phyloP scores from a whole-genome alignment of 2,797 vertebrate genomes.

The Chlorospingus flavigularis region DNA sequence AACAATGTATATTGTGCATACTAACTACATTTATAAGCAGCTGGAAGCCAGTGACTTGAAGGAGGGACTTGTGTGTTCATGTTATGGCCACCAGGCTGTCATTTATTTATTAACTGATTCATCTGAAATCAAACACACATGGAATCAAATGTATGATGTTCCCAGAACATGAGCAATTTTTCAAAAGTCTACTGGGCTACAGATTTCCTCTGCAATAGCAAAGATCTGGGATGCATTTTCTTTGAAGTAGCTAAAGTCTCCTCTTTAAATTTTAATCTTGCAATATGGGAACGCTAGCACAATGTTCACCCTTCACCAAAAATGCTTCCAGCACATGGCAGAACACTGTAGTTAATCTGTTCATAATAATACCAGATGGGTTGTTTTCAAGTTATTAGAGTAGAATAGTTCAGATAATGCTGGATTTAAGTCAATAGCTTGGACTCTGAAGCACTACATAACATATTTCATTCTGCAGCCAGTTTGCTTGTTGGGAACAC shows the following conservation, averaged over 20 bases:
- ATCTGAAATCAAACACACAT: neutral
- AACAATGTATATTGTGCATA: neutral
- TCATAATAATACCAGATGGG: neutral
- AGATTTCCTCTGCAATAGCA: neutral
- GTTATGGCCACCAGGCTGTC: accelerated
- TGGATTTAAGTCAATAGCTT: neutral
- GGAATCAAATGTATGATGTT: neutral
- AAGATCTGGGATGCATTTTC: neutral
- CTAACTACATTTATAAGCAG: neutral
- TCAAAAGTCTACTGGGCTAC: neutral
- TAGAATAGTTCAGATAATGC: slow-evolving; percentile 1
- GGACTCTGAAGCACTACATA: neutral
- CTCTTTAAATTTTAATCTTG: neutral
- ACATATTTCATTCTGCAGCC: neutral
- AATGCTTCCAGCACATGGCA: neutral
- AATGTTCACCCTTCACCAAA: neutral
- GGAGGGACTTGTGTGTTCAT: neutral
- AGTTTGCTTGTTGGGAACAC: neutral
- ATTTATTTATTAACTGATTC: neutral
- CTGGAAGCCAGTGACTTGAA: neutral
- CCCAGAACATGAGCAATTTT: neutral
- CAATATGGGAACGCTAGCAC: neutral
- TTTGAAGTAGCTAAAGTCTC: neutral
- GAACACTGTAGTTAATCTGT: neutral
- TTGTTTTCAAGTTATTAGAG: neutral